A percentile compares a stretch with the other conserved stretches of the same genome.
These are phyloP conservation scores for Phaenicophaeus curvirostris DNA, from an alignment of 2,797 vertebrate species.

Conservation along the genomic window DNA sequence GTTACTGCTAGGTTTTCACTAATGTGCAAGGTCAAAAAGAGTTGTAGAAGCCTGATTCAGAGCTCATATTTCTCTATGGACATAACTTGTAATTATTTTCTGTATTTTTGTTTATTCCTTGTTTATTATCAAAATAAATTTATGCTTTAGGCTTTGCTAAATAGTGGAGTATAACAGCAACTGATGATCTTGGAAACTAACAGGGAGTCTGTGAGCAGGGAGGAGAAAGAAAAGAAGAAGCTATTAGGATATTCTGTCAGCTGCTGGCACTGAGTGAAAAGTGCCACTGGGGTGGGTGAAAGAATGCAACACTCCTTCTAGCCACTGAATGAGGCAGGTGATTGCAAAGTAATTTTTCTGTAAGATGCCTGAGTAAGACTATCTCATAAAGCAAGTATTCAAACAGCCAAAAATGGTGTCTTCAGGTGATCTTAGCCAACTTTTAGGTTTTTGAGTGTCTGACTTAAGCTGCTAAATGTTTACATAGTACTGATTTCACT, in stretches of 20 bases:
- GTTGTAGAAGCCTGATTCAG: not conserved
- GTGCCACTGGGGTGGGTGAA: too few species aligned
- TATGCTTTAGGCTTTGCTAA: not conserved
- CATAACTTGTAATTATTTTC: not conserved
- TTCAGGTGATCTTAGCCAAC: not conserved
- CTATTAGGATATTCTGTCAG: too few species aligned
- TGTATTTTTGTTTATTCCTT: not conserved
- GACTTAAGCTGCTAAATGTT: not conserved
- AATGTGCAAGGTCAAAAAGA: not conserved
- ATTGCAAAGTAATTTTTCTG: not conserved
- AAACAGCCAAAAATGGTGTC: not conserved
- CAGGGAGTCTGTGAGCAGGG: not conserved
- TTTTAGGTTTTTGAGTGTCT: not conserved
- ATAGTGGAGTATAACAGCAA: not conserved
- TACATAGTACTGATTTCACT: not conserved
- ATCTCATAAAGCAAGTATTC: not conserved
- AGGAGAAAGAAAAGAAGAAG: not conserved
- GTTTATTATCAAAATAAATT: not conserved
- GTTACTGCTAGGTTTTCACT: not conserved
- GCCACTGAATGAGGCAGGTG: not conserved
- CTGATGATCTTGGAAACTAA: not conserved
- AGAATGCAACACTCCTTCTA: not conserved
- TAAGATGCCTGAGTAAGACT: not conserved
- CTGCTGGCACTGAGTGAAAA: too few species aligned
- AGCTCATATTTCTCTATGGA: not conserved